Conservation (phyloP, 2,113 vertebrate species). For the Barbus barbus region DNA sequence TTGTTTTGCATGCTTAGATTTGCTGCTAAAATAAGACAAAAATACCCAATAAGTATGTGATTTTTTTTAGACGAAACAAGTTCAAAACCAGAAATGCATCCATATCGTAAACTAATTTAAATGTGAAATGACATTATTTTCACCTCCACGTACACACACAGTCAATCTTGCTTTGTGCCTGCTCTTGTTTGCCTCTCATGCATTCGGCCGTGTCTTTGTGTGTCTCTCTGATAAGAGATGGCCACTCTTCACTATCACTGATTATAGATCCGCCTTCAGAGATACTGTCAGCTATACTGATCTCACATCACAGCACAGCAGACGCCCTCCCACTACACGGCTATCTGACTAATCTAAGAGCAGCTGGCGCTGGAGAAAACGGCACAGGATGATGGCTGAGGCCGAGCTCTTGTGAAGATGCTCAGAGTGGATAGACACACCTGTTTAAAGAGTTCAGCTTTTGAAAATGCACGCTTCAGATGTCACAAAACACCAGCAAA, state of each 20-base stretch:
- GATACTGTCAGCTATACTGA: conserved; percentile 43
- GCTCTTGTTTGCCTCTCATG: conserved; percentile 16
- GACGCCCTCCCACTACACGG: conserved; percentile 8
- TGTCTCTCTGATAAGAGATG: conserved; percentile 44
- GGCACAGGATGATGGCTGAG: background rate
- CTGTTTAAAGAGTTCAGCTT: conserved; percentile 13
- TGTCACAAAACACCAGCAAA: background rate
- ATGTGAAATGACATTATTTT: background rate
- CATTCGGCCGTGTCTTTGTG: conserved; percentile 43
- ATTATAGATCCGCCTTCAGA: conserved; percentile 51
- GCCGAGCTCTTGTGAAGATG: background rate
- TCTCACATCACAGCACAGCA: conserved; percentile 32
- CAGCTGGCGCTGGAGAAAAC: background rate
- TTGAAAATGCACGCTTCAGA: background rate
- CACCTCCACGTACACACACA: background rate
- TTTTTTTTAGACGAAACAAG: background rate
- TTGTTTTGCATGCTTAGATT: background rate
- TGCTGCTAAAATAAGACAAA: background rate
- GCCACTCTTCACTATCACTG: conserved; percentile 43
- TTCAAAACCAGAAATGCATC: background rate
- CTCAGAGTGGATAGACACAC: conserved; percentile 17
- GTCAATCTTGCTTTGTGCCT: too few species aligned
- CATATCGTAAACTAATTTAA: background rate
- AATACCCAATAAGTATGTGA: too few species aligned
- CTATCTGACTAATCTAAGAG: conserved; percentile 39